Percentiles rank a stretch among this genome's conserved stretches.
Conservation (phyloP, 2,888 invertebrate species). For the Philhelius pedissequus region DNA sequence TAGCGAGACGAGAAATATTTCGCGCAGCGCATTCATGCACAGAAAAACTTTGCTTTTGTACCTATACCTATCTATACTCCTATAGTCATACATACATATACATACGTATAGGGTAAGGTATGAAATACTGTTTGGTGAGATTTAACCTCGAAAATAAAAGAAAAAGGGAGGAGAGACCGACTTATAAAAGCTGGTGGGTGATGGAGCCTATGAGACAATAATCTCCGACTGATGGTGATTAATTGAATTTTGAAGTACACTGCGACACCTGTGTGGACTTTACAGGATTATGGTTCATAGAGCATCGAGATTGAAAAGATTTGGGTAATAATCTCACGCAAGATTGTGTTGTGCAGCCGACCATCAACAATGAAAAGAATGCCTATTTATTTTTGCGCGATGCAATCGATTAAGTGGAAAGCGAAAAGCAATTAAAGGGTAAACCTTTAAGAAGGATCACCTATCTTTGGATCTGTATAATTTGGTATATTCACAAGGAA, state of each 20-base stretch:
- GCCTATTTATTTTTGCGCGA: neutral
- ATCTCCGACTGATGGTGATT: constrained; percentile 64
- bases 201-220: constrained; percentile 55
- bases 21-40: neutral
- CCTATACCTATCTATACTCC: no score
- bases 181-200: constrained; percentile 17
- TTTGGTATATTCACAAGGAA: no score
- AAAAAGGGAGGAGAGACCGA: neutral
- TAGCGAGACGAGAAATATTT: neutral
- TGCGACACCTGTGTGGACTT: constrained; percentile 52
- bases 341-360: neutral
- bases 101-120: neutral
- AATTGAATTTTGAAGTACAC: constrained; percentile 58
- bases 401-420: neutral
- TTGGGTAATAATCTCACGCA: neutral
- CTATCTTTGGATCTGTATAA: no score
- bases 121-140: constrained; percentile 27
- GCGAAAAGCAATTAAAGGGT: neutral
- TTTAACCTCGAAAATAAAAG: constrained; percentile 35
- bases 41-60: constrained; percentile 29
- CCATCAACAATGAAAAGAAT: neutral
- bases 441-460: no score
- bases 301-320: constrained; percentile 32
- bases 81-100: no score
- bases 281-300: neutral